A percentile compares a stretch with the other conserved stretches of the same genome.
Conservation (phyloP, 2,888 invertebrate genomes). For the Tipula unca region DNA sequence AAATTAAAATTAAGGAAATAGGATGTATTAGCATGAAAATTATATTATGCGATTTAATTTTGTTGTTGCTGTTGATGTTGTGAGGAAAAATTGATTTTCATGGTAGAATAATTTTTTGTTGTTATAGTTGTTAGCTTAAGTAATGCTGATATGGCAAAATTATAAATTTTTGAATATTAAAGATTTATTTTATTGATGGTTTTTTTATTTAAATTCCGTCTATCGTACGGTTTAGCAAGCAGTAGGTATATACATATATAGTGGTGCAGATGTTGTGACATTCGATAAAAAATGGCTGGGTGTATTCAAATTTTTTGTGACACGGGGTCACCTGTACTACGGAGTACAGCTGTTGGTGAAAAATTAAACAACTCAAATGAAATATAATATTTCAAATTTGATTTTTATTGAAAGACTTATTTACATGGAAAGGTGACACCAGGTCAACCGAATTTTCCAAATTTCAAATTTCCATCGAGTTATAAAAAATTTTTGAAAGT, state of each 20-base stretch:
- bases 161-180: background rate
- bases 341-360: too few relatives aligned
- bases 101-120: background rate
- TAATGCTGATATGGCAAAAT: background rate
- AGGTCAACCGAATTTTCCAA: too few relatives aligned
- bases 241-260: background rate
- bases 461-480: too few relatives aligned
- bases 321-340: too few relatives aligned
- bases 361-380: too few relatives aligned
- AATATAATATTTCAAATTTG: too few relatives aligned
- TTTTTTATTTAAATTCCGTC: background rate
- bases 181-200: background rate
- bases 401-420: too few relatives aligned
- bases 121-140: background rate
- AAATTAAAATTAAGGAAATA: conserved; percentile 9
- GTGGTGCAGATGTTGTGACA: background rate
- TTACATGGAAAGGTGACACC: too few relatives aligned
- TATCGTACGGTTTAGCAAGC: background rate
- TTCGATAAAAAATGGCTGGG: background rate
- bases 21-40: conserved; percentile 8
- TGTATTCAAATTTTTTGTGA: too few relatives aligned
- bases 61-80: background rate
- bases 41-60: background rate
- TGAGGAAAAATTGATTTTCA: conserved; percentile 4
- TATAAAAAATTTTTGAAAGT: too few relatives aligned